Percentiles rank a stretch among this genome's conserved stretches.
phyloP scores from a whole-genome alignment of 2,888 invertebrate species.

The Sussaba pulchella region DNA sequence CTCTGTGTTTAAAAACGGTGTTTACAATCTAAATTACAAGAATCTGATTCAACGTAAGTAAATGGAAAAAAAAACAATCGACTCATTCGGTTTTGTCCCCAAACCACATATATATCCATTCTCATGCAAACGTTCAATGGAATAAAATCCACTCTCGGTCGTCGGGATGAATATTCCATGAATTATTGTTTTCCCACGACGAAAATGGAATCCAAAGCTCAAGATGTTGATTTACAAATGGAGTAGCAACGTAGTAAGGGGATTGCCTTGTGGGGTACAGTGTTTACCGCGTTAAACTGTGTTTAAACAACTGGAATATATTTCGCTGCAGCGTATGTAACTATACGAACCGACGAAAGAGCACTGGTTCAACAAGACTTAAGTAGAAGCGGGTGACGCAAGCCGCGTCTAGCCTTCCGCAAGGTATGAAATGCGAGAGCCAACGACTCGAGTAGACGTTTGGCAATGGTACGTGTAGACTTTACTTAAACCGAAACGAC shows the following conservation, averaged over 20 bases:
- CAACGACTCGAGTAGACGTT: slow-evolving; percentile 8
- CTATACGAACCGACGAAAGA: background rate
- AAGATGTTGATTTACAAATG: slow-evolving; percentile 4
- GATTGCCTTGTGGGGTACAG: background rate
- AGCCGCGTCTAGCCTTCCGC: background rate
- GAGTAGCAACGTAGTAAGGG: background rate
- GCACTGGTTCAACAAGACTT: slow-evolving; percentile 18
- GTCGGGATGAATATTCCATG: background rate
- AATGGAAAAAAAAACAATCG: too few relatives aligned
- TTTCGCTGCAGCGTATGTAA: slow-evolving; percentile 1
- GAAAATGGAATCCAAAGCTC: background rate
- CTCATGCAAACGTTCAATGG: too few relatives aligned
- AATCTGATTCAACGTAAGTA: too few relatives aligned
- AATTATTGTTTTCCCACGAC: background rate
- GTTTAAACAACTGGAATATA: slow-evolving; percentile 9
- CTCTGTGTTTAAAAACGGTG: too few relatives aligned
- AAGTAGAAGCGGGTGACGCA: slow-evolving; percentile 1
- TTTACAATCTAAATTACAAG: too few relatives aligned
- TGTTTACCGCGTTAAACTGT: slow-evolving; percentile 13
- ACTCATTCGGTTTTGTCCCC: too few relatives aligned
- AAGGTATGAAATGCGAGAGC: background rate
- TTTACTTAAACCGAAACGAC: background rate
- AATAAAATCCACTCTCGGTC: background rate
- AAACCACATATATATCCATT: too few relatives aligned
- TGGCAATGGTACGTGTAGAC: background rate